phyloP scores from a whole-genome alignment of 2,888 invertebrate genomes.

The Bruchidius siliquastri region DNA sequence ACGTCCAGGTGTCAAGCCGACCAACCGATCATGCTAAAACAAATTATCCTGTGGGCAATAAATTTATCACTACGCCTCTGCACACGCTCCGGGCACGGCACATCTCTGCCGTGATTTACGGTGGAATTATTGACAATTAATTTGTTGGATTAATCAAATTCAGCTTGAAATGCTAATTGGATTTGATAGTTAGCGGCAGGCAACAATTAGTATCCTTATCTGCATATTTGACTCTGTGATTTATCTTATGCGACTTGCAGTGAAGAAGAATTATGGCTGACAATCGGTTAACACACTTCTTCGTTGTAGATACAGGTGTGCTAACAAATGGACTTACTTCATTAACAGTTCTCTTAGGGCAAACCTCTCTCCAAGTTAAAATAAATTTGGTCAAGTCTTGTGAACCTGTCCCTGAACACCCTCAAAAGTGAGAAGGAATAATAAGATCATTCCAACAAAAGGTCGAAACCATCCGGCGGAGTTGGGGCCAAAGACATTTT shows the following conservation, averaged over 20 bases:
- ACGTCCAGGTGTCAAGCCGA: background rate
- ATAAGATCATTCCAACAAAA: too few relatives aligned
- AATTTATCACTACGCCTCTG: background rate
- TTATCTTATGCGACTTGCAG: background rate
- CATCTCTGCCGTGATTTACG: constrained; percentile 9
- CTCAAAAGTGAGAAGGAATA: too few relatives aligned
- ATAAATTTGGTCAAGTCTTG: too few relatives aligned
- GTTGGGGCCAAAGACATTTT: too few relatives aligned
- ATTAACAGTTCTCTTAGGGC: too few relatives aligned
- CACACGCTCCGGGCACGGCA: background rate
- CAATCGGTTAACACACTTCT: background rate
- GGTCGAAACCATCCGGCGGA: too few relatives aligned
- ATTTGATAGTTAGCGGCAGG: constrained; percentile 18
- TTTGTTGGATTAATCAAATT: constrained; percentile 17
- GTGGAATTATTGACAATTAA: constrained; percentile 16
- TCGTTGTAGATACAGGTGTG: background rate
- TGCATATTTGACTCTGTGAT: constrained; percentile 2
- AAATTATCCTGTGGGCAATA: background rate
- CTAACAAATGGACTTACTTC: background rate
- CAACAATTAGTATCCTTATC: constrained; percentile 18
- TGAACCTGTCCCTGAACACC: too few relatives aligned
- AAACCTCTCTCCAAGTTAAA: too few relatives aligned
- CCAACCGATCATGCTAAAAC: background rate
- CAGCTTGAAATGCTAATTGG: constrained; percentile 17
- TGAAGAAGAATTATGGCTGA: constrained; percentile 2